A percentile compares a stretch with the other conserved stretches of the same genome.
Conservation (phyloP, 2,113 vertebrate genomes). For the Machaerirhynchus nigripectus region DNA sequence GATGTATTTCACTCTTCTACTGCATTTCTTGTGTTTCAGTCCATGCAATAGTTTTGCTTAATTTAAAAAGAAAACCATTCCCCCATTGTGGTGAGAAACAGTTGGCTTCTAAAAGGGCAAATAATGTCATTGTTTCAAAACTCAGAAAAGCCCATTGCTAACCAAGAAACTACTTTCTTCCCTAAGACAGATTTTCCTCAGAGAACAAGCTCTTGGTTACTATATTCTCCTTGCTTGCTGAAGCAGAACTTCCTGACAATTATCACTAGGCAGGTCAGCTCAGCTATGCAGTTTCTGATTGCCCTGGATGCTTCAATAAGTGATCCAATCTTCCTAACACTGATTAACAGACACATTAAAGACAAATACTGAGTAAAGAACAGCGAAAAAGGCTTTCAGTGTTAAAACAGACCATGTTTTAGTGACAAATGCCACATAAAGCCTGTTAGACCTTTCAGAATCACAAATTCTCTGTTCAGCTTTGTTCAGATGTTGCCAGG, state of each 20-base stretch:
- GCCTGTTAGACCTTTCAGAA: background rate
- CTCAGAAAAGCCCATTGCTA: background rate
- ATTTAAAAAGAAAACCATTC: background rate
- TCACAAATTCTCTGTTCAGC: background rate
- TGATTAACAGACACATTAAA: background rate
- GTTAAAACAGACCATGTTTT: background rate
- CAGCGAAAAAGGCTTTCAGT: background rate
- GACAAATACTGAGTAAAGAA: background rate
- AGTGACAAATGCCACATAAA: background rate
- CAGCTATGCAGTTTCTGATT: slow-evolving; percentile 23
- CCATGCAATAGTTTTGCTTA: background rate
- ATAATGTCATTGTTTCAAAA: background rate
- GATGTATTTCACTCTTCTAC: background rate
- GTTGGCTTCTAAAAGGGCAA: background rate
- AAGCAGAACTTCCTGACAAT: slow-evolving; percentile 51
- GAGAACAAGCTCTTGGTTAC: background rate
- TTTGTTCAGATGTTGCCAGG: slow-evolving; percentile 7
- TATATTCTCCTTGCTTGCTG: slow-evolving; percentile 39
- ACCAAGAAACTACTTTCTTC: background rate
- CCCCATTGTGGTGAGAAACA: background rate
- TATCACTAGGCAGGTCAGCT: slow-evolving; percentile 32
- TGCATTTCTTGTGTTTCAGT: background rate
- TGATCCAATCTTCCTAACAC: background rate
- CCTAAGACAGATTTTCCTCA: background rate
- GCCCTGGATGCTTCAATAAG: slow-evolving; percentile 10